Evolutionary conservation across 2,113 vertebrate species (phyloP).

Genomic region (Engraulis encrasicolus): DNA sequence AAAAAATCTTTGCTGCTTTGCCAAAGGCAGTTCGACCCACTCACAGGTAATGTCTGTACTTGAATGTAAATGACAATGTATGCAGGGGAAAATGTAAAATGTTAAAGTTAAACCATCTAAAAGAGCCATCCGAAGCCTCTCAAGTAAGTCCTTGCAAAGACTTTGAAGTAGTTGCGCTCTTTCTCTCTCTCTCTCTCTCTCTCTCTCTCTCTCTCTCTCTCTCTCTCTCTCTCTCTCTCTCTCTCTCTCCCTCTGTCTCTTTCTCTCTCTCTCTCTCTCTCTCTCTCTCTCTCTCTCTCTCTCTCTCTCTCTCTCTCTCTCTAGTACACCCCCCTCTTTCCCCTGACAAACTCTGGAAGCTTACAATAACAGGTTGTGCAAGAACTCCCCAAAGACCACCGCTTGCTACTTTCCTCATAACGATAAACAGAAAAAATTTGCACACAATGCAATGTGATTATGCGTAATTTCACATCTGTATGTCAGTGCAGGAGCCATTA

Average conservation of each 20-base stretch:
- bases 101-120: background rate
- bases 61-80: background rate
- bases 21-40: background rate
- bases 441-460: slow-evolving; percentile 50
- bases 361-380: slow-evolving; percentile 37
- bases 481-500: slow-evolving; percentile 53
- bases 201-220: background rate
- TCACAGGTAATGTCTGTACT: background rate
- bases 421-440: slow-evolving; percentile 59
- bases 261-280: background rate
- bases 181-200: background rate
- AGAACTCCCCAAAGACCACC: slow-evolving; percentile 42
- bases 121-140: background rate
- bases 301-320: background rate
- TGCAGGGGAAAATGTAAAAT: too few relatives aligned
- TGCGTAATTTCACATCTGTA: slow-evolving; percentile 45
- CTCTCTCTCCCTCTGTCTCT: background rate
- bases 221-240: background rate
- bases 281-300: background rate
- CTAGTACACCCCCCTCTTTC: background rate
- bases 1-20: too few relatives aligned
- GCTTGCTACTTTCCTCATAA: slow-evolving; percentile 47
- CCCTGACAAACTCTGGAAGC: background rate
- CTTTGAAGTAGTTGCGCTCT: background rate
- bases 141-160: background rate